These are phyloP conservation scores for Onthophagus taurus DNA, from an alignment of 1,140 invertebrate genomes.

Conservation along the genomic window DNA sequence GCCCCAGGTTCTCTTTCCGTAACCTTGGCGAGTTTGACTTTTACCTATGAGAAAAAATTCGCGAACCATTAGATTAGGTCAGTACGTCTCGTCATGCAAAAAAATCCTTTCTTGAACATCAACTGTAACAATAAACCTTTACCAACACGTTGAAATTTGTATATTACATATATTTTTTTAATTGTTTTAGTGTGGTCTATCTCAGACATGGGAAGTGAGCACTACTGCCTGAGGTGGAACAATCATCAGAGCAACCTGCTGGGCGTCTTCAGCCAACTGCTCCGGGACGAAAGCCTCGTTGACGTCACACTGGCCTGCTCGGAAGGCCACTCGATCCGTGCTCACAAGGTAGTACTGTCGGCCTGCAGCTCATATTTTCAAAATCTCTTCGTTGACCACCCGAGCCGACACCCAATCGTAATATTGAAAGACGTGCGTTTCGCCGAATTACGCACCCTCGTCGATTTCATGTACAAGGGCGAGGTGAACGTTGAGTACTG, in stretches of 20 bases:
- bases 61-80: too few species aligned
- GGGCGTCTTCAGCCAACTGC: constrained; percentile 88
- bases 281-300: constrained; percentile 87
- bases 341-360: constrained; percentile 86
- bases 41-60: too few species aligned
- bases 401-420: constrained; percentile 84
- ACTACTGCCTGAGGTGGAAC: constrained; percentile 92
- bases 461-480: constrained; percentile 95
- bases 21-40: too few species aligned
- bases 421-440: constrained; percentile 89
- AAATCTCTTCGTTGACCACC: constrained; percentile 79
- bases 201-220: constrained; percentile 89
- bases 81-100: too few species aligned
- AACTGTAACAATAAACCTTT: too few species aligned
- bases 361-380: constrained; percentile 93
- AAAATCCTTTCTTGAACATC: too few species aligned
- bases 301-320: constrained; percentile 91
- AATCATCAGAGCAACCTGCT: constrained; percentile 93
- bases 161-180: background rate
- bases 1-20: too few species aligned
- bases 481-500: constrained; percentile 91
- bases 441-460: constrained; percentile 77
- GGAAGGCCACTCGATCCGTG: constrained; percentile 86
- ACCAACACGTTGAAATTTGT: background rate
- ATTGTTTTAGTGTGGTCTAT: constrained; percentile 71